Evolutionary conservation across 2,888 invertebrate species (phyloP), one percentile per base, ranked within the genome.

Genomic region (Chrysomela aeneicollis): DNA sequence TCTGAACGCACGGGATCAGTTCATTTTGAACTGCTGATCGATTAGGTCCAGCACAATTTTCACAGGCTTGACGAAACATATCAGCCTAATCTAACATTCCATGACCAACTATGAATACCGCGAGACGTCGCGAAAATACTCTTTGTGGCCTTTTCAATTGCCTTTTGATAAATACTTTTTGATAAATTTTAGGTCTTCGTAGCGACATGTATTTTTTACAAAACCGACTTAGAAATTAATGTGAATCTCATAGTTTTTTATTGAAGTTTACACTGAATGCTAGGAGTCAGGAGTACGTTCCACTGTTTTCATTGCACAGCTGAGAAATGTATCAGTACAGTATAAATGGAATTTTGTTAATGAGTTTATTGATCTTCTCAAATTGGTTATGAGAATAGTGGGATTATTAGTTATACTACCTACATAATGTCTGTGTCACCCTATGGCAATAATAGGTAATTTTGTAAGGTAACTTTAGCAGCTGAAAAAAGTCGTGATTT

Each of bases 1-100:
- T 81, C 82, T n/a, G 80, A 84, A 42, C 89, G 92, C 67, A 81
- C 83, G 68, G 90, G 90, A 53, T 85, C 87, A 32, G 87, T 89
- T n/a, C 89, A 89, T 77, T 89, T 91, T 76, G 89, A 90, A 78
- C 76, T 91, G 53, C 81, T 89, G 79, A 76, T 78, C 9, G 78
- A 78, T 86, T 92, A 62, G 35, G 47, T n/a, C 6, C 42, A 42
- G 1, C n/a, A 42, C 15, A 42, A 15, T 42, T 42, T 15, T 6
- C 32, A 35, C 9, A 9, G 10, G 2, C 10, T 2, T 35, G 35
- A 32, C 17, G 22, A 35, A 42, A 15, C 35, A 35, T 35, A 35
- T 35, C 35, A 35, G 9, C 9, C 35, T 10, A 15, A 42, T 42
- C 15, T 2, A 42, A 42, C 42, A 42, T 42, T 42, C 42, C 42